Evolutionary conservation across 2,888 invertebrate species (phyloP), one percentile per base, ranked within the genome.

Genomic region (Syrista parreyssii): DNA sequence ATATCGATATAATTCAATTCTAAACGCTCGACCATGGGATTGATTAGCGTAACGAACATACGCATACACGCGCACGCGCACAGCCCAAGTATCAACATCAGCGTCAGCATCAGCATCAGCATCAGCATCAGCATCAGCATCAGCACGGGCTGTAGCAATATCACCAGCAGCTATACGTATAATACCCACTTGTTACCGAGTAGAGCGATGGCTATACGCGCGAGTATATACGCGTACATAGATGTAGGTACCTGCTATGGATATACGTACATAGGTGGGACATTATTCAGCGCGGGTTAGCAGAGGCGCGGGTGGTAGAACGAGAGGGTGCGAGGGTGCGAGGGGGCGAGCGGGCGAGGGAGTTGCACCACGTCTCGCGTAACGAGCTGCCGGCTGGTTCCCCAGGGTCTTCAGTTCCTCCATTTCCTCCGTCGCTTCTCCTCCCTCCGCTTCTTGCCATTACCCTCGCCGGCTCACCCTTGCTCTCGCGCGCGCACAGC

Each of bases 131-230:
- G 81, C 80, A 77, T 80, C 79, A 40, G 40, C 55, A 55, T 55
- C 55, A 55, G 55, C 55, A 55, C 74, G 75, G 76, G 78, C 81
- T 76, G 78, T 79, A 81, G 76, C 81, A 82, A 76, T 78, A 82
- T 79, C 80, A 78, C 80, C 78, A 71, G 79, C 78, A 80, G 81
- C 77, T 76, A n/a, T n/a, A 81, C 82, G 83, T 84, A 86, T 88
- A 89, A 89, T 88, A 87, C 87, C 89, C 89, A 89, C 89, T 89
- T 89, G 89, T 89, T 89, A 88, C 89, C 82, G 87, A 85, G 84
- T 82, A 34, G 30, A 84, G 84, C 85, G 85, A 87, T 89, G 86
- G 83, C 32, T 69, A 74, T 85, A 84, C 80, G 80, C 78, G 74
- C 79, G 68, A 78, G 78, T 73, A 79, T 78, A 77, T 76, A 75